Evolutionary conservation across 2,888 invertebrate species (phyloP), one percentile per base, ranked within the genome.

Genomic region (Rhodophaea formosa): DNA sequence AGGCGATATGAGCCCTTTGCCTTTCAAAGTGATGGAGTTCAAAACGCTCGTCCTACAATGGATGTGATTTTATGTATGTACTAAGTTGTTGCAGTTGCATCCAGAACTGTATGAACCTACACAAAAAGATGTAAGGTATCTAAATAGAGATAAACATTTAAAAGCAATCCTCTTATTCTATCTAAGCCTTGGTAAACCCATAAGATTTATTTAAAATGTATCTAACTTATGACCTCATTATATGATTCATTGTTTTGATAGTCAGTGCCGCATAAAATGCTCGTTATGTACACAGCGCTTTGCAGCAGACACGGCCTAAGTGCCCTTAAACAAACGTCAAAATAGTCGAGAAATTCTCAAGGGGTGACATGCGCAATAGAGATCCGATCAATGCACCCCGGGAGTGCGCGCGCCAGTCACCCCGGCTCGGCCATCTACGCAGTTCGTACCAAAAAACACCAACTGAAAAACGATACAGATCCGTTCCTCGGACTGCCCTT

Each of bases 341-440:
- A 87, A 81, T 69, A 78, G 76, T 67, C 68, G 74, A 80, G 81
- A 75, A 78, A 69, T 71, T 67, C 70, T 71, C 61, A 65, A 72
- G 66, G 71, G 72, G 67, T 72, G 74, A 81, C 90, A 88, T 90
- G 91, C 91, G 90, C 90, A 86, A 59, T 83, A 71, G 70, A 70
- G 68, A 69, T 72, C 70, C 87, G 90, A 90, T 90, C 90, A 87
- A 91, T 90, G 90, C 86, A 86, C 79, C 84, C 81, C 77, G 69
- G 69, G 72, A 71, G 68, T 86, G 88, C 88, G 88, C 90, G 89
- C 90, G 88, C 89, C 84, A 74, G 82, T 84, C 81, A 68, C 76
- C 75, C 76, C 69, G 66, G 70, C 77, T 59, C 67, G 60, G 68
- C 74, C 72, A 79, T 82, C 88, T 90, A 89, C 90, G 90, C 89